Evolutionary conservation across 2,113 vertebrate species (phyloP).

Genomic region (Asarcornis scutulata): DNA sequence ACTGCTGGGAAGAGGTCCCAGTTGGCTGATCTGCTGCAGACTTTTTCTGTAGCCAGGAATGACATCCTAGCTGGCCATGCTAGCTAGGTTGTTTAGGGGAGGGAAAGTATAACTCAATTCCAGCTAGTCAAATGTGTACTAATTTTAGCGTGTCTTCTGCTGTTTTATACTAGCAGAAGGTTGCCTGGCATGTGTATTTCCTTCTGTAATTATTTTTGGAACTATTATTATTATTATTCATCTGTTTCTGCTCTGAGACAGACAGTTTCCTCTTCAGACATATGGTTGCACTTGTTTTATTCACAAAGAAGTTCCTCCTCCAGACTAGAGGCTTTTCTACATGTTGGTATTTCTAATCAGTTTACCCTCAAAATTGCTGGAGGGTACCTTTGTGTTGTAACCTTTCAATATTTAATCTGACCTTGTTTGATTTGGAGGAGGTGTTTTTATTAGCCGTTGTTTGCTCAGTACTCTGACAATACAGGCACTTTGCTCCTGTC

Average conservation of each 20-base stretch:
- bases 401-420: not conserved
- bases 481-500: not conserved
- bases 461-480: not conserved
- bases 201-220: not conserved
- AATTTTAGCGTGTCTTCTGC: not conserved
- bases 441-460: not conserved
- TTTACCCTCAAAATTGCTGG: not conserved
- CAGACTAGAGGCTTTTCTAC: not conserved
- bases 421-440: not conserved
- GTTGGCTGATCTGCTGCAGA: not conserved
- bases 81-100: not conserved
- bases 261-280: not conserved
- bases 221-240: not conserved
- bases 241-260: not conserved
- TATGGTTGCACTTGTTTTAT: not conserved
- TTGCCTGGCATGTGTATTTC: not conserved
- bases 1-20: not conserved
- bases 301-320: not conserved
- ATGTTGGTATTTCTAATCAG: not conserved
- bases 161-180: not conserved
- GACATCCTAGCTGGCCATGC: not conserved
- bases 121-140: not conserved
- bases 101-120: not conserved
- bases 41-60: not conserved
- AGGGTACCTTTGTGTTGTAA: not conserved